Evolutionary conservation across 2,888 invertebrate species (phyloP).

Genomic region (Emesis russula): DNA sequence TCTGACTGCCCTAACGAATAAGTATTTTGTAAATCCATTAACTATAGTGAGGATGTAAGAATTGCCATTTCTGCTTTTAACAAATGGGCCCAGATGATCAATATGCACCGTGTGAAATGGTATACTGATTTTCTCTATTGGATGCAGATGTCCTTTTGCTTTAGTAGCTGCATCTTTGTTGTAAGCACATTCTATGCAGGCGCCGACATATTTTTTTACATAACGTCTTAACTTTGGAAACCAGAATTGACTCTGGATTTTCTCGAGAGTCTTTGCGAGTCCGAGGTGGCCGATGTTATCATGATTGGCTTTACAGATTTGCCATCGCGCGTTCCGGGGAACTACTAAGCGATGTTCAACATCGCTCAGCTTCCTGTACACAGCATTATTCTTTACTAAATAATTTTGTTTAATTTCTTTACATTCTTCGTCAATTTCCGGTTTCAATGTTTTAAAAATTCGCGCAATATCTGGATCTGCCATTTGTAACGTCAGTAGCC

Average conservation of each 20-base stretch:
- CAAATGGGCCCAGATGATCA: slow-evolving; percentile 83
- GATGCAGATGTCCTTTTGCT: slow-evolving; percentile 72
- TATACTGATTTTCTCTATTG: slow-evolving; percentile 66
- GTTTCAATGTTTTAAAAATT: no score
- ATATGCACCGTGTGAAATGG: slow-evolving; percentile 86
- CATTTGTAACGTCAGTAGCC: no score
- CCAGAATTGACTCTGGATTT: neutral
- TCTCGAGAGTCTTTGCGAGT: neutral
- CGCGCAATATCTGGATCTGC: no score
- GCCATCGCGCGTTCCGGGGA: no score
- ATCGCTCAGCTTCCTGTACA: no score
- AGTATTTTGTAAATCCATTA: slow-evolving; percentile 74
- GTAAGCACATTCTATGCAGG: slow-evolving; percentile 62
- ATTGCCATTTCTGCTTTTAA: slow-evolving; percentile 59
- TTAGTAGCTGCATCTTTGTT: slow-evolving; percentile 69
- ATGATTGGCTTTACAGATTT: no score
- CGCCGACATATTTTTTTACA: neutral
- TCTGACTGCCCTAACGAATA: slow-evolving; percentile 61
- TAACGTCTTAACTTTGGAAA: neutral
- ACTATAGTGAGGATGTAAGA: slow-evolving; percentile 70
- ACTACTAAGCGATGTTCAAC: no score
- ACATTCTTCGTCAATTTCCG: no score
- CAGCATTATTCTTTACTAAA: no score
- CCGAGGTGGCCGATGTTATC: slow-evolving; percentile 49
- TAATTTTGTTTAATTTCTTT: no score